Evolutionary conservation across 2,888 invertebrate genomes (phyloP), one percentile per base, ranked within the genome.

Genomic region (Lycophotia porphyrea): DNA sequence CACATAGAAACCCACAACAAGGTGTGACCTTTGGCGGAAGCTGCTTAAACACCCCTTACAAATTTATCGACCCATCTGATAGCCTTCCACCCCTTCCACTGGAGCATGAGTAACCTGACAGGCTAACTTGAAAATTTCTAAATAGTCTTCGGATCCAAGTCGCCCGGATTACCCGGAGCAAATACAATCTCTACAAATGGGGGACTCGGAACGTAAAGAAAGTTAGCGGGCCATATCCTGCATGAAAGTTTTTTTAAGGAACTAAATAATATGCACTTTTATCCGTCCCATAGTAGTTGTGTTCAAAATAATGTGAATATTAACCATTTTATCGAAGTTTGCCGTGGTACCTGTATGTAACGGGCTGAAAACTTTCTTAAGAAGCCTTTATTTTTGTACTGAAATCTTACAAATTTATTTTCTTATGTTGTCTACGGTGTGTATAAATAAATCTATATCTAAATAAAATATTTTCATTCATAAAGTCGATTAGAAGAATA

Each of bases 401-500:
- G 0, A 13, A 24, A 13, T 24, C 36, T 36, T 24, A 5, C 1
- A 60, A 5, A 24, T 5, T 61, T 61, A 13, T 61, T 36, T 31
- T 58, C 31, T 11, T 52, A 1, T 52, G 0, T 58, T 31, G 31
- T 58, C 58, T 61, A 13, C 2, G 1, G 47, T 47, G 47, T 47
- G 5, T 24, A 3, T 13, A 42, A 42, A 39, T 39, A 47, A 3
- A 47, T 18, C 0, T 36, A 55, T 55, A 55, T n/a, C n/a, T n/a
- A 31, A 36, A 61, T 36, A 15, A 63, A 63, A 60, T 1, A n/a
- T 64, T 64, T 44, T 13, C 2, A 21, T 21, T 21, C 21, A 21
- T 9, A n/a, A 63, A 73, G n/a, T 60, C n/a, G 24, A 47, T 60
- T 31, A 18, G 4, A 42, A 34, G 4, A 63, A 79, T 2, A 68